phyloP scores from a whole-genome alignment of 2,888 invertebrate species.

The Drosophila mulleri region DNA sequence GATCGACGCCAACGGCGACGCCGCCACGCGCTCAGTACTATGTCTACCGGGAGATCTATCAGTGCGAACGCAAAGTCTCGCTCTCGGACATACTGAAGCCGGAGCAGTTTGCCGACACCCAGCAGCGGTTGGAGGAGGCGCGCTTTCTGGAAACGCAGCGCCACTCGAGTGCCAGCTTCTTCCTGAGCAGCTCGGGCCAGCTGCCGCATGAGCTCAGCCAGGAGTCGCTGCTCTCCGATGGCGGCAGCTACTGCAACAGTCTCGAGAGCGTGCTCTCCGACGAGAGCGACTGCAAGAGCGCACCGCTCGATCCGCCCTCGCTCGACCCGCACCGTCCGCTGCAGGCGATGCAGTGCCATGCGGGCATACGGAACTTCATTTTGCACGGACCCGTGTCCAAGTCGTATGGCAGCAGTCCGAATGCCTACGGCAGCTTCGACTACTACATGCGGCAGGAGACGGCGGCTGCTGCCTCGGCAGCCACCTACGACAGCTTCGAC shows the following conservation, averaged over 20 bases:
- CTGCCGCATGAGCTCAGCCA: slow-evolving; percentile 87
- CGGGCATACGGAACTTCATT: slow-evolving; percentile 82
- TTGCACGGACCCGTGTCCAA: slow-evolving; percentile 86
- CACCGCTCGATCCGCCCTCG: slow-evolving; percentile 88
- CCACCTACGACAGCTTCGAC: slow-evolving; percentile 84
- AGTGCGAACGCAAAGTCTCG: slow-evolving; percentile 87
- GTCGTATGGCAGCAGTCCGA: slow-evolving; percentile 88
- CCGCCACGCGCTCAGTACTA: slow-evolving; percentile 89
- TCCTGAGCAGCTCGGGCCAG: slow-evolving; percentile 88
- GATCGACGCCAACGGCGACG: slow-evolving; percentile 84
- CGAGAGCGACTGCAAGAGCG: slow-evolving; percentile 92
- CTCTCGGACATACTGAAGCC: slow-evolving; percentile 86
- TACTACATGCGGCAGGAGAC: slow-evolving; percentile 85
- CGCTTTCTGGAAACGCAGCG: slow-evolving; percentile 87
- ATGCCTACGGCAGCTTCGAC: slow-evolving; percentile 86
- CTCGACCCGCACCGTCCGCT: slow-evolving; percentile 84
- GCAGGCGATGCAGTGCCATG: slow-evolving; percentile 75
- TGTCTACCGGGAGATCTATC: slow-evolving; percentile 87
- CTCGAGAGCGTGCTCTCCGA: slow-evolving; percentile 93
- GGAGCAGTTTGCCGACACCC: slow-evolving; percentile 84
- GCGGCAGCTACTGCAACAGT: slow-evolving; percentile 90
- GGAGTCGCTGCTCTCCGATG: slow-evolving; percentile 91
- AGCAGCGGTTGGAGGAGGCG: slow-evolving; percentile 80
- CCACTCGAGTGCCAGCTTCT: slow-evolving; percentile 92
- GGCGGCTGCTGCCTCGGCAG: slow-evolving; percentile 41